A percentile compares a stretch with the other conserved stretches of the same genome.
Conservation (phyloP, 2,113 vertebrate genomes). For the Argyrosomus japonicus region DNA sequence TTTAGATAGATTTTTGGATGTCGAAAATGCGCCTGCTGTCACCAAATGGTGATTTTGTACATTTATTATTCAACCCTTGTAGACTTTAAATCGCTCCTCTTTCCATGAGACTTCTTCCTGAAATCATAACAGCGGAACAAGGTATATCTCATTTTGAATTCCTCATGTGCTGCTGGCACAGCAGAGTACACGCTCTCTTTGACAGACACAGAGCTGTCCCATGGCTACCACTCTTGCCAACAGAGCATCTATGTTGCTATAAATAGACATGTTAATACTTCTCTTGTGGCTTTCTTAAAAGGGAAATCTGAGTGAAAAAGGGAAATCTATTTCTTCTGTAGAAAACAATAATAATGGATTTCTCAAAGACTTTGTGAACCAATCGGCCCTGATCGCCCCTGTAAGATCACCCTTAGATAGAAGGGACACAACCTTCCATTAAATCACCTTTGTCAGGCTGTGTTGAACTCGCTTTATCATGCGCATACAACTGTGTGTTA, state of each 20-base stretch:
- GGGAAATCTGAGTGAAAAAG: not conserved
- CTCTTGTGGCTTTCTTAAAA: conserved; percentile 39
- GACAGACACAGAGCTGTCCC: conserved; percentile 51
- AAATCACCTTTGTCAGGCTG: not conserved
- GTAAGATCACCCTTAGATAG: not conserved
- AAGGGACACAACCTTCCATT: not conserved
- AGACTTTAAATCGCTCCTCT: not conserved
- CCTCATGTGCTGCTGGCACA: conserved; percentile 33
- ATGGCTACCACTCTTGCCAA: conserved; percentile 58
- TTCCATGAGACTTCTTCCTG: not conserved
- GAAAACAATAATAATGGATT: conserved; percentile 14
- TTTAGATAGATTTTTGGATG: not conserved
- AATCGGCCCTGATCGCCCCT: not conserved
- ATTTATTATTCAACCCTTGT: not conserved
- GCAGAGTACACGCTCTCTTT: not conserved
- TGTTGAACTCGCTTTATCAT: not conserved
- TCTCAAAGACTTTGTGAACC: not conserved
- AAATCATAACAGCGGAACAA: conserved; percentile 6
- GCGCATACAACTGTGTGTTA: conserved; percentile 5
- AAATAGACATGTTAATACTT: conserved; percentile 53
- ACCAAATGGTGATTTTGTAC: not conserved
- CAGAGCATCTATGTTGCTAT: conserved; percentile 65
- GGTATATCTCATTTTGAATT: conserved; percentile 18
- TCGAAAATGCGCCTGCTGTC: conserved; percentile 1
- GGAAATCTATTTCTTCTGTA: not conserved